phyloP scores from a whole-genome alignment of 1,140 invertebrate genomes.

The Apis laboriosa region DNA sequence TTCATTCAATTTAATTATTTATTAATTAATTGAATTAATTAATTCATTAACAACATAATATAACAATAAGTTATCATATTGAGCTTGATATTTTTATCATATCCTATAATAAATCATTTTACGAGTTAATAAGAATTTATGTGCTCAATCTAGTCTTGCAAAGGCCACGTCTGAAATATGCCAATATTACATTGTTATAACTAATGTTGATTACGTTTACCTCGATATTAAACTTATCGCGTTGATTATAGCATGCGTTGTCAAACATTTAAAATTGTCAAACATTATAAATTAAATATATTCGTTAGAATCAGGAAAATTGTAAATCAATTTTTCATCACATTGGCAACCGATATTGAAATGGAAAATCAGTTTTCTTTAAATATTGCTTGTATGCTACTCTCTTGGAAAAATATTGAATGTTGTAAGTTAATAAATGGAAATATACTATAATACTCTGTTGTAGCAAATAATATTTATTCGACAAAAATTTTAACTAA shows the following conservation, averaged over 20 bases:
- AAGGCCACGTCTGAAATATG: constrained; percentile 40
- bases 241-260: background rate
- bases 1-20: background rate
- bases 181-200: constrained; percentile 26
- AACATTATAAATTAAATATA: background rate
- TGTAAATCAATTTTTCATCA: background rate
- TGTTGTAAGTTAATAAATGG: no score
- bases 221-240: background rate
- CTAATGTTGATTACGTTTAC: background rate
- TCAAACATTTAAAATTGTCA: no score
- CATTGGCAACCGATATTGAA: background rate
- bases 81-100: background rate
- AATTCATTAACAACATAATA: background rate
- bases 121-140: constrained; percentile 28
- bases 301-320: background rate
- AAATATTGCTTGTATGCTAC: background rate
- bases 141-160: constrained; percentile 11
- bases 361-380: constrained; percentile 18
- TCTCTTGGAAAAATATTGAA: background rate
- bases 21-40: background rate
- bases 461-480: background rate
- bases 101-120: background rate
- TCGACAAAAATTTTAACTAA: no score
- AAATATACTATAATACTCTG: background rate
- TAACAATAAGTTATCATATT: background rate